Conservation (phyloP, 2,797 vertebrate genomes). For the Octomys mimax region DNA sequence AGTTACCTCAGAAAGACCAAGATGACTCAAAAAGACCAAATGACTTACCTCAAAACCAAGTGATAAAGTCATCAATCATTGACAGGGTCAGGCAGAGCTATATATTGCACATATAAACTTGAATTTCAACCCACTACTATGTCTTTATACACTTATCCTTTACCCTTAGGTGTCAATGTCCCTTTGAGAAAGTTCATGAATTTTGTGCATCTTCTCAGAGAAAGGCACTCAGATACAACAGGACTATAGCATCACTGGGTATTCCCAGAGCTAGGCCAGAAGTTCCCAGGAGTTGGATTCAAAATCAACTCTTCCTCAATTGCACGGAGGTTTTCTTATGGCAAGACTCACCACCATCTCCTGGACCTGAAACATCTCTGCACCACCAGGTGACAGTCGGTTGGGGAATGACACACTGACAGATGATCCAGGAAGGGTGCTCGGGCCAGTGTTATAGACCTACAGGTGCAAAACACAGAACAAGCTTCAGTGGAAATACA, state of each 20-base stretch:
- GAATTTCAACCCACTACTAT: background rate
- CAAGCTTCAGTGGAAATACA: background rate
- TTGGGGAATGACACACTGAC: constrained; percentile 96
- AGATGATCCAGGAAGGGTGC: constrained; percentile 95
- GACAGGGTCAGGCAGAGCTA: background rate
- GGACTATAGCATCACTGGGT: background rate
- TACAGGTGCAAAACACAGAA: constrained; percentile 75
- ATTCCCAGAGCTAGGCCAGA: background rate
- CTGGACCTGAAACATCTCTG: constrained; percentile 96
- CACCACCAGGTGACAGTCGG: constrained; percentile 93
- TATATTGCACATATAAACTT: background rate
- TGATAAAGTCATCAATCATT: background rate
- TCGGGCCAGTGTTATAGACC: constrained; percentile 98
- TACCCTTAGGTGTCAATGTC: background rate
- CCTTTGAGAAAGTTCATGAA: background rate
- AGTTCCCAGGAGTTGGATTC: background rate
- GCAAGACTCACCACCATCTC: constrained; percentile 93
- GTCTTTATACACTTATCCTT: background rate
- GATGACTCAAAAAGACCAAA: too few species aligned
- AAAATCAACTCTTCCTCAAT: background rate
- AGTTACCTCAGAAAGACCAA: too few species aligned
- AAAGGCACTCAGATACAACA: background rate
- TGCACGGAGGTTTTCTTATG: background rate
- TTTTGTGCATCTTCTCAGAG: background rate
- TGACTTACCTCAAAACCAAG: too few species aligned